phyloP scores from a whole-genome alignment of 2,113 vertebrate genomes.

The Phyllostomus hastatus region DNA sequence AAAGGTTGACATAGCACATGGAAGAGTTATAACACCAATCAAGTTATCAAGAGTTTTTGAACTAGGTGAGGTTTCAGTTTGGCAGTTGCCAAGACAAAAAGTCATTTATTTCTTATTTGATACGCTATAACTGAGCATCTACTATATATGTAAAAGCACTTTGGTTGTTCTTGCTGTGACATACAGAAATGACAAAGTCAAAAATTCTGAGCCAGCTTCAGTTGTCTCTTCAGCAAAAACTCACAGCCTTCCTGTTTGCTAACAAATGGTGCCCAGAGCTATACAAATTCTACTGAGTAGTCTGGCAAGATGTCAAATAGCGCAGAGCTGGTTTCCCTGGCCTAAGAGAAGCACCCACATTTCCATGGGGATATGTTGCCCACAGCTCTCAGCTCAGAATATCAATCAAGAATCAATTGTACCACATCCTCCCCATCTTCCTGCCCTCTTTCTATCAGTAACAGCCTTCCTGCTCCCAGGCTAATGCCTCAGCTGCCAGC shows the following conservation, averaged over 20 bases:
- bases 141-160: not conserved
- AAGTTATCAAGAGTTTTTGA: not conserved
- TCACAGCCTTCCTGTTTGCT: not conserved
- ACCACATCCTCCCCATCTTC: not conserved
- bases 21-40: not conserved
- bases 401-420: not conserved
- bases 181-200: not conserved
- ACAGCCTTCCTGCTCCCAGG: not conserved
- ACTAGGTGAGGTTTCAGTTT: not conserved
- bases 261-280: not conserved
- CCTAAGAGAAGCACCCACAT: not conserved
- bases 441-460: not conserved
- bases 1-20: not conserved
- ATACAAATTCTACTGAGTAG: not conserved
- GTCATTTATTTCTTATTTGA: not conserved
- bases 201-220: not conserved
- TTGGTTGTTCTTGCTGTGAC: not conserved
- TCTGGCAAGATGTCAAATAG: not conserved
- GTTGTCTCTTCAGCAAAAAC: not conserved
- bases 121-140: not conserved
- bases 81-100: not conserved
- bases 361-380: not conserved
- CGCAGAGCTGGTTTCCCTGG: not conserved
- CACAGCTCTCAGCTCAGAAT: not conserved
- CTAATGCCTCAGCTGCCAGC: not conserved